A percentile compares a stretch with the other conserved stretches of the same genome.
Conservation (phyloP, 1,140 invertebrate genomes). For the Drosophila kurseongensis region DNA sequence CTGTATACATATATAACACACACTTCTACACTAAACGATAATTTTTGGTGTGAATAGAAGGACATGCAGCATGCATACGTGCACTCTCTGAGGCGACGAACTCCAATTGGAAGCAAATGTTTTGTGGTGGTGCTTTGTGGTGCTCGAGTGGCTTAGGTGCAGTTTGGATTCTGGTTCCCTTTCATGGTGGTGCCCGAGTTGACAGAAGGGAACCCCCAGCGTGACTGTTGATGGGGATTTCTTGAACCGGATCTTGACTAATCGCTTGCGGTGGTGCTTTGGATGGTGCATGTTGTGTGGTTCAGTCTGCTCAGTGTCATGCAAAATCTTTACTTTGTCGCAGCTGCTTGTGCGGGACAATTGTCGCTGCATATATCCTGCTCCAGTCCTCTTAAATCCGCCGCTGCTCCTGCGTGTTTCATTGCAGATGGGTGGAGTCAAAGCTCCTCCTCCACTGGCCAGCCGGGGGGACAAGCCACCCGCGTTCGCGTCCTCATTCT, state of each 20-base stretch:
- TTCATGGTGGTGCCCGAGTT: constrained; percentile 11
- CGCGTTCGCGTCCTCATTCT: constrained; percentile 44
- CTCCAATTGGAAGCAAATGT: constrained; percentile 72
- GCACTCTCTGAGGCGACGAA: constrained; percentile 77
- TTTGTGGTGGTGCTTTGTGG: constrained; percentile 53
- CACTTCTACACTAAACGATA: neutral
- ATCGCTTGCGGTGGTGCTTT: constrained; percentile 38
- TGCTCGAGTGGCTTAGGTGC: constrained; percentile 32
- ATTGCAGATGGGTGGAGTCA: constrained; percentile 11
- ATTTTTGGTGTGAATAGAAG: constrained; percentile 13
- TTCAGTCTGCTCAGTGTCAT: constrained; percentile 57
- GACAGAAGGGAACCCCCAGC: constrained; percentile 34
- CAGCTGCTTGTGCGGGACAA: constrained; percentile 63
- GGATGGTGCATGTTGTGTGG: constrained; percentile 31
- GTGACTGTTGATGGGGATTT: constrained; percentile 35
- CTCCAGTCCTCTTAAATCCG: constrained; percentile 33
- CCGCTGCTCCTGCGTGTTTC: constrained; percentile 22
- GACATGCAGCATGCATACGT: constrained; percentile 81
- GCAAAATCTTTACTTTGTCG: constrained; percentile 82
- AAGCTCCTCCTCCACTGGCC: neutral
- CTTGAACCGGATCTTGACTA: constrained; percentile 41
- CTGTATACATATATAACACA: neutral
- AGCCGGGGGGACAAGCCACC: constrained; percentile 22
- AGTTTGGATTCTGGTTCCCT: constrained; percentile 6
- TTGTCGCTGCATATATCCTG: constrained; percentile 58